phyloP scores from a whole-genome alignment of 2,888 invertebrate genomes.

The Nematopogon swammerdamellus region DNA sequence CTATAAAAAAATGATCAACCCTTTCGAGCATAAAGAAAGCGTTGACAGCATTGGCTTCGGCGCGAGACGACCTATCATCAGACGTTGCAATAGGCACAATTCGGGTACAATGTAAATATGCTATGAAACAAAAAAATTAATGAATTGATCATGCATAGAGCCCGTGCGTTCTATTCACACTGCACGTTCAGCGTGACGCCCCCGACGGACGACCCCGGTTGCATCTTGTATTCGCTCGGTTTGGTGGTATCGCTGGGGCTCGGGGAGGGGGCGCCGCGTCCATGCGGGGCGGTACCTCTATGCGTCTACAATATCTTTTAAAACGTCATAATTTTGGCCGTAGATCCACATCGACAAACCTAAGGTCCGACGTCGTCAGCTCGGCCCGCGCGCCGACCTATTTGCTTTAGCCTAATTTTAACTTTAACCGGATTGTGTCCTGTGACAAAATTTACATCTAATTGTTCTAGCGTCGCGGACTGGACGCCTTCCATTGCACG shows the following conservation, averaged over 20 bases:
- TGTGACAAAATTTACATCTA: not conserved
- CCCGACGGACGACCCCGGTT: not conserved
- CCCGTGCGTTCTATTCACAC: not conserved
- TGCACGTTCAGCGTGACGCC: too few relatives aligned
- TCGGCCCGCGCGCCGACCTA: not conserved
- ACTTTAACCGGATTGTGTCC: not conserved
- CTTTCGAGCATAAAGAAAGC: not conserved
- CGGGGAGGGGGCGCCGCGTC: too few relatives aligned
- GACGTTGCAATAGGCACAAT: not conserved
- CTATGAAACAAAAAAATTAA: not conserved
- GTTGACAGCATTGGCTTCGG: not conserved
- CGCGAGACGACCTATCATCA: not conserved
- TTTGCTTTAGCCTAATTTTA: not conserved
- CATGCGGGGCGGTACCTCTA: too few relatives aligned
- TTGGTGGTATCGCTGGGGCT: too few relatives aligned
- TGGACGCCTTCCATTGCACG: too few relatives aligned
- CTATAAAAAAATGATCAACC: too few relatives aligned
- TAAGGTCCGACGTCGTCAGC: not conserved
- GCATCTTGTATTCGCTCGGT: not conserved
- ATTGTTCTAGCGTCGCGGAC: not conserved
- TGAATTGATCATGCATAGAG: not conserved
- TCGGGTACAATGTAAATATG: not conserved
- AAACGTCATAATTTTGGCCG: not conserved
- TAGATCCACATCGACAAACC: not conserved
- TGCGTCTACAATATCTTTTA: not conserved